Base-by-base conservation (phyloP, 2,797 vertebrate species). In the Sebastolobus altivelis region DNA sequence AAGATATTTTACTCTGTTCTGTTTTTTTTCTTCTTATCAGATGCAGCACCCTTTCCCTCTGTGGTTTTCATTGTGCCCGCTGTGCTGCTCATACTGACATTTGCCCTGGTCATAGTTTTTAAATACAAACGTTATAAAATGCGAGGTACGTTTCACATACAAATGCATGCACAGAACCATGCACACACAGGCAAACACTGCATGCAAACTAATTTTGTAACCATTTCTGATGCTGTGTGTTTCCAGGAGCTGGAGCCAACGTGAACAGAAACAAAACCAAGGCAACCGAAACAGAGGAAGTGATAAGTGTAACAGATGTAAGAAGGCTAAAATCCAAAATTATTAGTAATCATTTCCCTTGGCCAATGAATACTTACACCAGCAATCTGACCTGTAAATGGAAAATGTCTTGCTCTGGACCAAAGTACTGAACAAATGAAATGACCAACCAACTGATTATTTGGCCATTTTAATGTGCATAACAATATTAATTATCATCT, bases 81-180 rank as follows among this genome's bases (percentile, higher is more conserved):
- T 65, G 16, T 72, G 16, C 4, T 85, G 61, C 12, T 82, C 38
- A 11, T 75, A 20, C 13, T 86, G 31, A 0, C 16, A 2, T 4
- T 59, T 18, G 33, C 8, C 11, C 4, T 81, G 7, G 55, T 75
- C 46, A 25, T 82, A 4, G 7, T 79, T 27, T 83, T 5, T 10
- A 86, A 59, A 80, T 62, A 46, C 49, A 85, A 77, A 43, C 22
- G 65, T 72, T 2, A 8, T 27, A 80, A 63, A 65, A 38, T 8
- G 6, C 65, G 9, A 83, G 86, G 92, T 93, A 68, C 5, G 37
- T 56, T 71, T 68, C 4, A n/a, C 2, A 72, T 25, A 40, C 13
- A 35, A 22, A 79, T 65, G 29, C 18, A 31, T 6, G 1, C 11
- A 49, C 18, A 58, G 10, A 55, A 8, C 10, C 8, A 3, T 55